Evolutionary conservation across 2,797 vertebrate species (phyloP).

Genomic region (Acanthornis magna): DNA sequence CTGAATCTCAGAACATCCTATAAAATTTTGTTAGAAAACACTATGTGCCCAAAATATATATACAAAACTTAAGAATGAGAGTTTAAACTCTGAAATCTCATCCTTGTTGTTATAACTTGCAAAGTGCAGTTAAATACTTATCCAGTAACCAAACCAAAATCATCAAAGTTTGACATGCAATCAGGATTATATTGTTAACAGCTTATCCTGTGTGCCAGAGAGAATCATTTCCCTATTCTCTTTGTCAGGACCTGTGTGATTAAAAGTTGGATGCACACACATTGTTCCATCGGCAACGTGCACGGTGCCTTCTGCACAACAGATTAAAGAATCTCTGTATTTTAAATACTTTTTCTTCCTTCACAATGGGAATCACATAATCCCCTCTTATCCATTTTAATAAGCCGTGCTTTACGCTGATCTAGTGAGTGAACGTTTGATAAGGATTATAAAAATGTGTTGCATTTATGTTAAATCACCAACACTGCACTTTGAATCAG

Average conservation of each 20-base stretch:
- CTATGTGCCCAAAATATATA: background rate
- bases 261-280: background rate
- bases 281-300: background rate
- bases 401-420: slow-evolving; percentile 55
- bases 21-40: background rate
- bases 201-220: background rate
- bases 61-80: background rate
- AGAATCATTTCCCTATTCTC: background rate
- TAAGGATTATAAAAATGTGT: slow-evolving; percentile 66
- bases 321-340: slow-evolving; percentile 58
- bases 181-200: slow-evolving; percentile 44
- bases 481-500: slow-evolving; percentile 6
- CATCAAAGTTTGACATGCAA: slow-evolving; percentile 12
- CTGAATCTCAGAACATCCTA: background rate
- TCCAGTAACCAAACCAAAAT: background rate
- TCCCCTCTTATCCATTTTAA: slow-evolving; percentile 59
- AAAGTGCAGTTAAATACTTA: slow-evolving; percentile 14
- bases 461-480: slow-evolving; percentile 55
- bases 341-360: slow-evolving; percentile 38
- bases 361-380: slow-evolving; percentile 53
- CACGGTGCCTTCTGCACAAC: slow-evolving; percentile 7
- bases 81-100: background rate
- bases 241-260: slow-evolving; percentile 44
- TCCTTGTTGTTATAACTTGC: background rate
- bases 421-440: slow-evolving; percentile 59